Evolutionary conservation across 2,113 vertebrate genomes (phyloP), one percentile per base, ranked within the genome.

Genomic region (Pterocles burchelli): DNA sequence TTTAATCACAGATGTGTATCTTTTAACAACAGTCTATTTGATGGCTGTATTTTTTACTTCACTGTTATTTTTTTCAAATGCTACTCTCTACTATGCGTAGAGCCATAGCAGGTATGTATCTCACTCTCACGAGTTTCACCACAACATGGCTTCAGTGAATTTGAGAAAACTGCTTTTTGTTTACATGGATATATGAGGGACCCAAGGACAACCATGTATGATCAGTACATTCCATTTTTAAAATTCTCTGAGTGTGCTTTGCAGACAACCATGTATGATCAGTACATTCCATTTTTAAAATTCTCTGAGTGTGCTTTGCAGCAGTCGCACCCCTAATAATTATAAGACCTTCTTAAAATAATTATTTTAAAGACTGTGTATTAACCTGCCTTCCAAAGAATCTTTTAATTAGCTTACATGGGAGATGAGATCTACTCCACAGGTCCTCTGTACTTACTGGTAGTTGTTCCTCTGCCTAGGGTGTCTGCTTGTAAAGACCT

Each of bases 1-100:
- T 81, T 74, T 93, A 43, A 90, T 12, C 71, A 85, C 33, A 29
- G 84, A 79, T 10, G 3, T 88, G 31, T 82, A 48, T 94, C 76
- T 91, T 67, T 68, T 89, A 90, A 77, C 21, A 33, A 13, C 22
- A 76, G 48, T 66, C 75, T 75, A 68, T 57, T 91, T 97, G 75
- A 78, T 90, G 34, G 34, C 17, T 76, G 9, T 52, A 29, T 74
- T 70, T 95, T 95, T 79, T 54, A 57, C 85, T 63, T 84, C 16
- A 75, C 45, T 86, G 84, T 46, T 91, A 31, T 31, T 41, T 52
- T 87, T 78, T 96, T 96, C 20, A 48, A 84, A 67, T 49, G 51
- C 24, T 83, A 16, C 66, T 89, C 18, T 34, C 46, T 87, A 36
- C 61, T 75, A 86, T 26, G 26, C 6, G 2, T 22, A 74, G 46